A percentile compares a stretch with the other conserved stretches of the same genome.
These are phyloP conservation scores for Syngnathus acus DNA, from an alignment of 2,797 vertebrate species.

Conservation along the genomic window DNA sequence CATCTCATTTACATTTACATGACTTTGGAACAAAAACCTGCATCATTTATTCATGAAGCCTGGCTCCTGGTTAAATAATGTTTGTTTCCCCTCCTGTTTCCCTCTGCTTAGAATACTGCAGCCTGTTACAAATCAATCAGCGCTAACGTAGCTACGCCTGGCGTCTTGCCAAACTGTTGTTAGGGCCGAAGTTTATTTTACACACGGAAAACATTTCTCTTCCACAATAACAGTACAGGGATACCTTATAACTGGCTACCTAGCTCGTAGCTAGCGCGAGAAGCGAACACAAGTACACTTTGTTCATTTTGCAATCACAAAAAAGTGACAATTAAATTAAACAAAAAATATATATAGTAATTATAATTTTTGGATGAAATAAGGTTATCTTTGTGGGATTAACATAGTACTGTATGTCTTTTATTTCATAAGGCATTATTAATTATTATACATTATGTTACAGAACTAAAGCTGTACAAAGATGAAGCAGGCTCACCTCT, in stretches of 20 bases:
- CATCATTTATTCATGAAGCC: slow-evolving; percentile 59
- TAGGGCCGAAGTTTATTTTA: slow-evolving; percentile 42
- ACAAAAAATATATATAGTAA: not conserved
- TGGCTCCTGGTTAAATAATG: slow-evolving; percentile 43
- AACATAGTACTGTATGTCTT: no score
- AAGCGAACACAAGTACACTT: not conserved
- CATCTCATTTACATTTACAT: slow-evolving; percentile 58
- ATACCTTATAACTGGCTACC: not conserved
- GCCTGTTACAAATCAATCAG: slow-evolving; percentile 53
- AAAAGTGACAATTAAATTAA: not conserved
- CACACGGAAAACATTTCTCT: slow-evolving; percentile 9
- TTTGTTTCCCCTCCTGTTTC: slow-evolving; percentile 18
- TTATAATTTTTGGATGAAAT: not conserved
- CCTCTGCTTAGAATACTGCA: slow-evolving; percentile 23
- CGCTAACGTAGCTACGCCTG: slow-evolving; percentile 32
- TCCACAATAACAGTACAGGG: not conserved
- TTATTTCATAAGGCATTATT: no score
- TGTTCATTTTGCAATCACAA: not conserved
- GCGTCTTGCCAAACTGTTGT: slow-evolving; percentile 30
- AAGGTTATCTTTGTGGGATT: no score
- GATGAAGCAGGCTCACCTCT: not conserved
- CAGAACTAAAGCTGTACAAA: not conserved
- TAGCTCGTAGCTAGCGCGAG: not conserved
- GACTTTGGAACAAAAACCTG: slow-evolving; percentile 46
- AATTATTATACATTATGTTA: not conserved